Evolutionary conservation across 2,113 vertebrate genomes (phyloP).

Genomic region (Notechis scutatus): DNA sequence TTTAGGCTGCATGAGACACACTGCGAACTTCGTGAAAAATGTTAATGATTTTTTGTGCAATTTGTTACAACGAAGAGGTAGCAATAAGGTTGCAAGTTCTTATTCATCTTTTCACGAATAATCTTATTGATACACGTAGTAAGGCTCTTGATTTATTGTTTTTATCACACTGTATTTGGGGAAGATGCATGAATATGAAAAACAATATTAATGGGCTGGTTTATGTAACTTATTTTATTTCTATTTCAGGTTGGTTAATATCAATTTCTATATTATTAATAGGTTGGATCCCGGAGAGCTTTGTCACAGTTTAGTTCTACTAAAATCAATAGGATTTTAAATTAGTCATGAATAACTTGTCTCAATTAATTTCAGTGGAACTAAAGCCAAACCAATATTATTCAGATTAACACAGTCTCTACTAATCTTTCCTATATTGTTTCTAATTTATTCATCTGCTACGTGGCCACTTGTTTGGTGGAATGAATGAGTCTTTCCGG

Average conservation of each 20-base stretch:
- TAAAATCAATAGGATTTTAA: background rate
- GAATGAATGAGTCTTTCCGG: background rate
- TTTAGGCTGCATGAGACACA: background rate
- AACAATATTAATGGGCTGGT: background rate
- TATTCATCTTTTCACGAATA: background rate
- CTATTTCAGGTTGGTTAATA: background rate
- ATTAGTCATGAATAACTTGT: background rate
- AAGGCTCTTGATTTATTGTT: background rate
- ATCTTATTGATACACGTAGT: background rate
- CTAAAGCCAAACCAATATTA: background rate
- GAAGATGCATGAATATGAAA: background rate
- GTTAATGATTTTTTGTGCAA: background rate
- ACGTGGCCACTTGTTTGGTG: background rate
- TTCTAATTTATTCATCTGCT: background rate
- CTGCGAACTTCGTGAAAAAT: background rate
- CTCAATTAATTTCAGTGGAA: background rate
- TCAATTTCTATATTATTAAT: background rate
- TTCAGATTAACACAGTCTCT: background rate
- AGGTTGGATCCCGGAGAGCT: background rate
- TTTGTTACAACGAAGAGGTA: background rate
- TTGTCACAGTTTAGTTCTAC: background rate
- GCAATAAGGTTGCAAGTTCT: background rate
- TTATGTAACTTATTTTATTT: background rate
- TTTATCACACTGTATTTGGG: background rate
- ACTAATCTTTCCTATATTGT: background rate